A percentile compares a stretch with the other conserved stretches of the same genome.
Evolutionary conservation across 2,797 vertebrate species (phyloP).

Genomic region (Ceyx erithaca): DNA sequence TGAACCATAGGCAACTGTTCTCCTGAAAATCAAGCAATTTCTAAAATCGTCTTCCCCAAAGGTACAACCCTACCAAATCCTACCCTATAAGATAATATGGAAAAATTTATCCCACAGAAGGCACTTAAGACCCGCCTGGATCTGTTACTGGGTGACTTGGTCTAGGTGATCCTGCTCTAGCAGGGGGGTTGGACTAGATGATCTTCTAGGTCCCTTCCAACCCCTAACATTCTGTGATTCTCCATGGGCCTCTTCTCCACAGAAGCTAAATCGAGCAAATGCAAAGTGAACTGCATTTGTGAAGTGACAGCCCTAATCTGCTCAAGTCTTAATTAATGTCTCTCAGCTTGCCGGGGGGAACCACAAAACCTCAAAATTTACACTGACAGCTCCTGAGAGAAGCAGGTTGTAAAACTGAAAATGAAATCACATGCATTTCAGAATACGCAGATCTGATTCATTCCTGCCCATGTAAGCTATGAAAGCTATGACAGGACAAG

Average conservation of each 20-base stretch:
- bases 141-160: too few relatives aligned
- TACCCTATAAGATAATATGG: not conserved
- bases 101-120: not conserved
- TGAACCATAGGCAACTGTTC: not conserved
- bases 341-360: not conserved
- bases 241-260: not conserved
- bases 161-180: too few relatives aligned
- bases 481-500: not conserved
- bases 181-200: too few relatives aligned
- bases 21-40: not conserved
- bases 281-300: not conserved
- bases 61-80: not conserved
- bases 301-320: not conserved
- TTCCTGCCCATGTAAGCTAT: not conserved
- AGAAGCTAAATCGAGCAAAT: not conserved
- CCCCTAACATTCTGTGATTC: not conserved
- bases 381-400: not conserved
- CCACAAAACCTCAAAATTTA: not conserved
- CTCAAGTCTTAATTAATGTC: not conserved
- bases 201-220: too few relatives aligned
- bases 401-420: slow-evolving; percentile 5
- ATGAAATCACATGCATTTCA: not conserved
- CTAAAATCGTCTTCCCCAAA: not conserved
- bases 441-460: not conserved
- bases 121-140: too few relatives aligned